A percentile compares a stretch with the other conserved stretches of the same genome.
phyloP scores from a whole-genome alignment of 2,797 vertebrate genomes.

The Moxostoma hubbsi region DNA sequence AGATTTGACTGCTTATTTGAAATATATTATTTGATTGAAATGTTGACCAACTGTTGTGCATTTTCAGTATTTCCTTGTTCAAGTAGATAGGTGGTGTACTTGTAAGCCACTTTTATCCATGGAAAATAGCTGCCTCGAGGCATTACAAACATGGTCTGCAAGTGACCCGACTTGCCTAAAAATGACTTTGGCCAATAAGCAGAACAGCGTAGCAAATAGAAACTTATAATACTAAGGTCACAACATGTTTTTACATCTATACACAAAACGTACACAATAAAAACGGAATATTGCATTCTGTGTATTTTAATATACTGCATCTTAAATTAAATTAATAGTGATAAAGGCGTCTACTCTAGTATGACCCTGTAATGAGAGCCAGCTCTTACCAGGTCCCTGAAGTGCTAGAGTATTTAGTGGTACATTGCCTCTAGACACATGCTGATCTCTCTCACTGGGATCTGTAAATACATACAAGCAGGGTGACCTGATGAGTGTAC shows the following conservation, averaged over 20 bases:
- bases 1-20: too few species aligned
- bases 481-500: conserved; percentile 32
- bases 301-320: conserved; percentile 47
- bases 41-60: too few species aligned
- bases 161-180: too few species aligned
- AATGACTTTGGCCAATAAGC: too few species aligned
- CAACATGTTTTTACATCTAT: neutral
- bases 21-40: too few species aligned
- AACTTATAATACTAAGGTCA: too few species aligned
- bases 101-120: too few species aligned
- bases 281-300: conserved; percentile 13
- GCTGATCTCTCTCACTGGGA: conserved; percentile 58
- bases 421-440: conserved; percentile 73
- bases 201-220: too few species aligned
- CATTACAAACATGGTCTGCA: too few species aligned
- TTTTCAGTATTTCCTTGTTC: too few species aligned
- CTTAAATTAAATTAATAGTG: conserved; percentile 9
- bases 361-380: conserved; percentile 19
- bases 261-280: neutral
- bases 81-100: too few species aligned
- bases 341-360: conserved; percentile 10
- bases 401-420: conserved; percentile 65
- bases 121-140: too few species aligned
- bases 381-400: conserved; percentile 68
- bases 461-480: conserved; percentile 62